Evolutionary conservation across 2,888 invertebrate species (phyloP).

Genomic region (Sminthurinus aureus): DNA sequence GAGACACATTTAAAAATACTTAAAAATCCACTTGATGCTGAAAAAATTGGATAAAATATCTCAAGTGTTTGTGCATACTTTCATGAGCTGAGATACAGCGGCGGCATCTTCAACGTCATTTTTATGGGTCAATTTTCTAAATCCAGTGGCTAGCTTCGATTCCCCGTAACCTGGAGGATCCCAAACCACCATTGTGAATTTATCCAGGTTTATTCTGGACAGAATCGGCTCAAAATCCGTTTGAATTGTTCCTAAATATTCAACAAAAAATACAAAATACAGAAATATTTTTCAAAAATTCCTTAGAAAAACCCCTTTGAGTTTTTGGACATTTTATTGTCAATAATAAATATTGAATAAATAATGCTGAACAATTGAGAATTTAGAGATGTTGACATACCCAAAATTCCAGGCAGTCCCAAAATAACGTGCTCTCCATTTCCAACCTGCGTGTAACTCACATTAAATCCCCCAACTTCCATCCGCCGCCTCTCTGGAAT

Average conservation of each 20-base stretch:
- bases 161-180: slow-evolving; percentile 68
- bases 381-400: not conserved
- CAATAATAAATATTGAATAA: no score
- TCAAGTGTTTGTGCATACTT: not conserved
- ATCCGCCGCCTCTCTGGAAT: no score
- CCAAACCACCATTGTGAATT: slow-evolving; percentile 75
- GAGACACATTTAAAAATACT: no score
- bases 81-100: not conserved
- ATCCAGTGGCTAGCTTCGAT: slow-evolving; percentile 48
- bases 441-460: not conserved
- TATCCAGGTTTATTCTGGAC: slow-evolving; percentile 67
- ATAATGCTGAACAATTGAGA: no score
- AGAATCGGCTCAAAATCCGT: slow-evolving; percentile 50
- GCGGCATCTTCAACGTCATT: slow-evolving; percentile 7
- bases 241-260: slow-evolving; percentile 14
- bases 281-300: no score
- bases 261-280: no score
- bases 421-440: not conserved
- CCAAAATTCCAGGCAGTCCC: not conserved
- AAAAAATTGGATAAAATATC: no score
- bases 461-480: not conserved
- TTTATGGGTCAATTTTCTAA: not conserved
- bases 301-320: no score
- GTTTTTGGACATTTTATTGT: no score
- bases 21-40: no score